These are phyloP conservation scores for Daphoenositta chrysoptera DNA, from an alignment of 2,113 vertebrate genomes.

Conservation along the genomic window DNA sequence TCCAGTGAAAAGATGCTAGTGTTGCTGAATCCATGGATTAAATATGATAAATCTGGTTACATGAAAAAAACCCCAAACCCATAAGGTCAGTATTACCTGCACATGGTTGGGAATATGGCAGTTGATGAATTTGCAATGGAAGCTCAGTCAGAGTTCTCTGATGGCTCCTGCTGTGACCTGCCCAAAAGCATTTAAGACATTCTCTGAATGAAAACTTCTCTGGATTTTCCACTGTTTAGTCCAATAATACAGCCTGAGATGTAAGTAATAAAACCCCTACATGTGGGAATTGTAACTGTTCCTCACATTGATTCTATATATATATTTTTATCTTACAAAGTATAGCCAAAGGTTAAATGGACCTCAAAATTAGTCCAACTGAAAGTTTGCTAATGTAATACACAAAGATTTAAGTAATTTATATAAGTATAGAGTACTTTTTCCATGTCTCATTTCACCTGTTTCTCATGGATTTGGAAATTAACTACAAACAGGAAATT, in stretches of 20 bases:
- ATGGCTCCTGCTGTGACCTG: not conserved
- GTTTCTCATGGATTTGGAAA: not conserved
- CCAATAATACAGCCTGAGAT: not conserved
- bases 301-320: not conserved
- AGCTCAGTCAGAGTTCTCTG: not conserved
- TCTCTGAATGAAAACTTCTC: not conserved
- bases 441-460: not conserved
- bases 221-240: not conserved
- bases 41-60: not conserved
- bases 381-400: not conserved
- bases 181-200: not conserved
- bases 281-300: not conserved
- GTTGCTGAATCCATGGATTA: not conserved
- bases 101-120: not conserved
- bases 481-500: not conserved
- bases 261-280: not conserved
- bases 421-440: not conserved
- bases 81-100: not conserved
- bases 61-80: not conserved
- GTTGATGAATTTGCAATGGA: not conserved
- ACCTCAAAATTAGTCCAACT: not conserved
- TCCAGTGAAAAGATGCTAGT: not conserved
- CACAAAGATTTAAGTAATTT: not conserved
- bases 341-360: not conserved
- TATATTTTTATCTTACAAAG: not conserved